Percentiles rank a stretch among this genome's conserved stretches.
Conservation (phyloP, 2,888 invertebrate genomes). For the Plagodis pulveraria region DNA sequence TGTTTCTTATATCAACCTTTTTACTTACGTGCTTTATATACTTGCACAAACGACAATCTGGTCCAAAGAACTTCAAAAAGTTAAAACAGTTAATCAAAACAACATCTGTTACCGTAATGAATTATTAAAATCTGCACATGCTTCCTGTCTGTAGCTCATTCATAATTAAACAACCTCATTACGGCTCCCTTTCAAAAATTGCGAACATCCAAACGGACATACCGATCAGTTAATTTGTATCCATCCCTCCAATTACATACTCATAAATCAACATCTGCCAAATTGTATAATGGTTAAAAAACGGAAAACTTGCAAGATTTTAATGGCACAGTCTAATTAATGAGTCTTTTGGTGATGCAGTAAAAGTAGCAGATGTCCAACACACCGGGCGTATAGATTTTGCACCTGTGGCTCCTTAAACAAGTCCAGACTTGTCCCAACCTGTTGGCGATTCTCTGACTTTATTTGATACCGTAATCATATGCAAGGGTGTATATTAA, state of each 20-base stretch:
- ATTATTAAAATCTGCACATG: conserved; percentile 10
- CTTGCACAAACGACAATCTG: too few species aligned
- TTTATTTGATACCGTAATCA: conserved; percentile 28
- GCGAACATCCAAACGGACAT: conserved; percentile 15
- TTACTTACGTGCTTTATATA: too few species aligned
- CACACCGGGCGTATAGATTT: conserved; percentile 31
- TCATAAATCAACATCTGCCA: conserved; percentile 26
- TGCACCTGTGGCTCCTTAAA: conserved; percentile 37
- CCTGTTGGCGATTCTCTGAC: conserved; percentile 28
- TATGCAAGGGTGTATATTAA: conserved; percentile 20
- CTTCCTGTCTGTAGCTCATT: conserved; percentile 5
- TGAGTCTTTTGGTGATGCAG: conserved; percentile 14
- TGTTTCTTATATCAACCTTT: too few species aligned
- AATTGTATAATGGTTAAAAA: background rate
- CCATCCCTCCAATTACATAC: conserved; percentile 10
- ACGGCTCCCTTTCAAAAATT: conserved; percentile 17
- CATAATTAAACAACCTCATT: conserved; percentile 15
- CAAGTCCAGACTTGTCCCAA: conserved; percentile 28
- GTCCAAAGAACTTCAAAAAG: too few species aligned
- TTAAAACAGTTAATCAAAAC: too few species aligned
- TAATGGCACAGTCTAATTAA: conserved; percentile 26
- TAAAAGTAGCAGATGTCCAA: conserved; percentile 35
- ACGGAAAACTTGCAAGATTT: background rate
- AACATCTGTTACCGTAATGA: background rate
- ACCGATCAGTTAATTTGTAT: conserved; percentile 12